phyloP scores from a whole-genome alignment of 2,888 invertebrate genomes.

The Mythimna albipuncta region DNA sequence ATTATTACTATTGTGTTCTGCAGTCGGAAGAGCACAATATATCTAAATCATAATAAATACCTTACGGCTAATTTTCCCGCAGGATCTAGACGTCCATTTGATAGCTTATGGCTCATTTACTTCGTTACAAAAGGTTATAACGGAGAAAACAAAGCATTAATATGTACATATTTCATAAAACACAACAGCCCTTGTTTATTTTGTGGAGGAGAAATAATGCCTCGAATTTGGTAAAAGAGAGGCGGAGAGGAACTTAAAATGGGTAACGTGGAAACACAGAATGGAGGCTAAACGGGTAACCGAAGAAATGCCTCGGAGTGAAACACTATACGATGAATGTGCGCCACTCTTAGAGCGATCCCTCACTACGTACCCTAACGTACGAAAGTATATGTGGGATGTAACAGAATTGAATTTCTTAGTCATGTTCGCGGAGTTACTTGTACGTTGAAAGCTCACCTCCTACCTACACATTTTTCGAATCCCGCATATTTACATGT shows the following conservation, averaged over 20 bases:
- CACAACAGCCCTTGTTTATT: constrained; percentile 47
- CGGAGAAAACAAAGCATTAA: constrained; percentile 54
- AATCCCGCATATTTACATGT: constrained; percentile 61
- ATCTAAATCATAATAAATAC: constrained; percentile 43
- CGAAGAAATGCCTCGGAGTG: constrained; percentile 43
- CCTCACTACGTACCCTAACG: constrained; percentile 21
- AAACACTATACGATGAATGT: constrained; percentile 50
- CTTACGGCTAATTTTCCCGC: constrained; percentile 53
- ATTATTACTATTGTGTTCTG: constrained; percentile 6
- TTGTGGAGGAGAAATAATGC: constrained; percentile 32
- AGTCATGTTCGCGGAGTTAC: constrained; percentile 68
- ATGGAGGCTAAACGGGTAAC: constrained; percentile 37
- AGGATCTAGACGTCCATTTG: constrained; percentile 51
- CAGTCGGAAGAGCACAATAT: constrained; percentile 21
- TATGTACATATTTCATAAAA: constrained; percentile 58
- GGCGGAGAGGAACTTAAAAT: constrained; percentile 11
- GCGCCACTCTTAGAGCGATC: constrained; percentile 48
- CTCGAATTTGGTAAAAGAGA: constrained; percentile 29
- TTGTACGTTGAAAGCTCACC: constrained; percentile 49
- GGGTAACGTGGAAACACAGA: constrained; percentile 8
- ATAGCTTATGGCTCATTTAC: constrained; percentile 58
- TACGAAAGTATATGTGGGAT: constrained; percentile 34
- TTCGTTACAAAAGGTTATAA: constrained; percentile 51
- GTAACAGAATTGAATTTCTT: constrained; percentile 74
- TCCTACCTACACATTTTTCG: constrained; percentile 53